Evolutionary conservation across 2,888 invertebrate genomes (phyloP).

Genomic region (Catotricha subobsoleta): DNA sequence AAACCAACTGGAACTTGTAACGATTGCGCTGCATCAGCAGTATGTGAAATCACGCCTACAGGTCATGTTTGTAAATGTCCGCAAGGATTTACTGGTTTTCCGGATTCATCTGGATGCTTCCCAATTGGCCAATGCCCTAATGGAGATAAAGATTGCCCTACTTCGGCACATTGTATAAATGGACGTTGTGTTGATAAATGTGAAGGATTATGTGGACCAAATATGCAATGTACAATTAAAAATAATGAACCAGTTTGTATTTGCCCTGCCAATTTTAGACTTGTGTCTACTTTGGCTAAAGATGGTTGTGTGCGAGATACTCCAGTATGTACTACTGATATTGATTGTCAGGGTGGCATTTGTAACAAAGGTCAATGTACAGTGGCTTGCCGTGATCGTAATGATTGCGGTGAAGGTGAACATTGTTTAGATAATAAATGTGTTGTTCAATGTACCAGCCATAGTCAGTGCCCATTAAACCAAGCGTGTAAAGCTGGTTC

Average conservation of each 20-base stretch:
- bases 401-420: conserved; percentile 65
- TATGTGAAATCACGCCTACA: conserved; percentile 49
- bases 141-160: conserved; percentile 57
- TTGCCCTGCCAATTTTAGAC: conserved; percentile 59
- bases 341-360: conserved; percentile 59
- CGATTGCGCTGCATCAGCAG: conserved; percentile 64
- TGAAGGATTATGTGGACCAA: conserved; percentile 61
- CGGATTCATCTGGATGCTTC: conserved; percentile 53
- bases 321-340: conserved; percentile 45
- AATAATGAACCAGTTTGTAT: conserved; percentile 60
- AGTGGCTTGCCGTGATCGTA: conserved; percentile 54
- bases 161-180: conserved; percentile 49
- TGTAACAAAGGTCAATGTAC: conserved; percentile 73
- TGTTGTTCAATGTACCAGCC: conserved; percentile 57
- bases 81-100: conserved; percentile 56
- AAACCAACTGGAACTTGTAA: conserved; percentile 53
- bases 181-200: conserved; percentile 67
- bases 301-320: conserved; percentile 57
- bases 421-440: conserved; percentile 63
- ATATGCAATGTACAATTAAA: conserved; percentile 62
- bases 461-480: conserved; percentile 59
- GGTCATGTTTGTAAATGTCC: conserved; percentile 63
- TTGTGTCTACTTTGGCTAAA: conserved; percentile 38
- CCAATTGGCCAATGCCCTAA: conserved; percentile 57
- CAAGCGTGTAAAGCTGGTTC: conserved; percentile 66